Percentiles rank a stretch among this genome's conserved stretches.
These are phyloP conservation scores for Ophion ventricosus DNA, from an alignment of 2,888 invertebrate genomes.

Conservation along the genomic window DNA sequence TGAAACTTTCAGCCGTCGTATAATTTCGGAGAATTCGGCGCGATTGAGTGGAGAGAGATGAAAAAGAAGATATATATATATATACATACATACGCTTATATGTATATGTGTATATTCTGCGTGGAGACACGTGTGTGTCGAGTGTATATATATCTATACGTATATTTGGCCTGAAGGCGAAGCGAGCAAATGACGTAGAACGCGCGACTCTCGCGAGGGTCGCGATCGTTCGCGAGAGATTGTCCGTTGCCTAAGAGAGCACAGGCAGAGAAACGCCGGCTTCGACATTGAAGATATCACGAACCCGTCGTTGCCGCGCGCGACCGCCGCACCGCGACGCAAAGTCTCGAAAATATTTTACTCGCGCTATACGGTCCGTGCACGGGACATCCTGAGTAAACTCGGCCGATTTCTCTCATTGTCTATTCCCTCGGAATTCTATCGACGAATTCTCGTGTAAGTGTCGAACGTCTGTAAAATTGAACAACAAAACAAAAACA, in stretches of 20 bases:
- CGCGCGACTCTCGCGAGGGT: conserved; percentile 44
- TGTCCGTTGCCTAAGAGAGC: conserved; percentile 41
- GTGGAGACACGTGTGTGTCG: background rate
- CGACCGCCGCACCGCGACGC: conserved; percentile 4
- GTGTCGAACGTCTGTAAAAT: background rate
- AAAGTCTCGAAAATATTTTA: background rate
- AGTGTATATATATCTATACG: background rate
- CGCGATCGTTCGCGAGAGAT: conserved; percentile 64
- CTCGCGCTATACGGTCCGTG: background rate
- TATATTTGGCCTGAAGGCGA: conserved; percentile 29
- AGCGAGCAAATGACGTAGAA: conserved; percentile 50
- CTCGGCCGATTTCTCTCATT: background rate
- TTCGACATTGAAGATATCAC: conserved; percentile 51
- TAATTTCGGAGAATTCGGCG: conserved; percentile 59
- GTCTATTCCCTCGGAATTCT: background rate
- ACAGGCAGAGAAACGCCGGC: conserved; percentile 5
- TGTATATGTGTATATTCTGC: background rate
- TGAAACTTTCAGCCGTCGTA: conserved; percentile 24
- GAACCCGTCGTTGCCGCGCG: conserved; percentile 15
- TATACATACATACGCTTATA: background rate
- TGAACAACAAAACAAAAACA: background rate
- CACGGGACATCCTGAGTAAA: background rate
- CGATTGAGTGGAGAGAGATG: conserved; percentile 41
- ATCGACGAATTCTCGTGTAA: background rate
- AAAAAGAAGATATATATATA: conserved; percentile 27